phyloP scores from a whole-genome alignment of 2,797 vertebrate genomes.

The Gymnoscopelus microlampas region DNA sequence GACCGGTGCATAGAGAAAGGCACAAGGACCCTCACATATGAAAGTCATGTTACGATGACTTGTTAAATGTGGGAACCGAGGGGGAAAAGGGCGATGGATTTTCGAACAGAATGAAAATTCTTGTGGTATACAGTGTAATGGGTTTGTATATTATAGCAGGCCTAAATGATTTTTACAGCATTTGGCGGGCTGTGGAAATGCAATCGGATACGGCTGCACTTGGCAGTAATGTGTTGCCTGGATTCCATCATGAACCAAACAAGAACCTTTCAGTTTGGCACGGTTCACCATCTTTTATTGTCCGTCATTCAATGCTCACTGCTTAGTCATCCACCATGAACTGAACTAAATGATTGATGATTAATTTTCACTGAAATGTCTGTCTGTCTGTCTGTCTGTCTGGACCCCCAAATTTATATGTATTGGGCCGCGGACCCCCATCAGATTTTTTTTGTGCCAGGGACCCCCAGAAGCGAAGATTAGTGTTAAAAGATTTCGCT shows the following conservation, averaged over 20 bases:
- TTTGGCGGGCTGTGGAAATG: slow-evolving; percentile 66
- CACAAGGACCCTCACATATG: not conserved
- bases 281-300: slow-evolving; percentile 15
- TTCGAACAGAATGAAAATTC: slow-evolving; percentile 53
- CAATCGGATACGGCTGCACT: slow-evolving; percentile 53
- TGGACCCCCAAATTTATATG: not conserved
- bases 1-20: slow-evolving; percentile 3
- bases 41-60: slow-evolving; percentile 34
- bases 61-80: slow-evolving; percentile 33
- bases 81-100: slow-evolving; percentile 40
- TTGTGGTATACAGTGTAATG: slow-evolving; percentile 57
- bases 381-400: not conserved
- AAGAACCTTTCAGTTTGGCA: slow-evolving; percentile 29
- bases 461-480: no score
- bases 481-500: no score
- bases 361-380: slow-evolving; percentile 15
- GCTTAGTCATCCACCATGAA: no score
- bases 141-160: slow-evolving; percentile 52
- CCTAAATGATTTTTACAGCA: slow-evolving; percentile 66
- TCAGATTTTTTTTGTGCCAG: no score
- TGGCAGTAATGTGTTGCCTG: slow-evolving; percentile 35
- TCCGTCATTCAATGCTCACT: slow-evolving; percentile 3
- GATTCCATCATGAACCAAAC: slow-evolving; percentile 52
- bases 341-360: slow-evolving; percentile 13
- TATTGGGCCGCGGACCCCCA: no score